Base-by-base conservation (phyloP, 2,888 invertebrate species). In the Hydroisotoma schaefferi region DNA sequence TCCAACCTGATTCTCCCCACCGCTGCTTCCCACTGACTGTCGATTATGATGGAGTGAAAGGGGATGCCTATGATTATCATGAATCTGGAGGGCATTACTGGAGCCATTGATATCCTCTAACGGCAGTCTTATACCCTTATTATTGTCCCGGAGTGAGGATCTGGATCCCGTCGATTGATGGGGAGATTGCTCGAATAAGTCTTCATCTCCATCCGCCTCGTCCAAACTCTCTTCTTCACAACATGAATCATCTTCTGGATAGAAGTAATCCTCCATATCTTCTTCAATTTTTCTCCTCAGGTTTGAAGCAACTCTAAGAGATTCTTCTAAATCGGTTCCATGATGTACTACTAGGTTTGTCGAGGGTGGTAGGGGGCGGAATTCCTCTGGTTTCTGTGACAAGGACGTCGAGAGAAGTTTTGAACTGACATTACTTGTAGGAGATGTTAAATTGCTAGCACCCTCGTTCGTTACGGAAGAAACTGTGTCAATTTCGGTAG, bases 101-200 rank as follows among this genome's bases (percentile, higher is more conserved):
- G 49, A 49, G 3, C 48, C 48, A 78, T 79, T 79, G 78, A 72
- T 74, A 73, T 49, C 28, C 10, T 49, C 25, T n/a, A 54, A 43
- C 37, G 40, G 46, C 52, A 58, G 12, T 12, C 25, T 27, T 43
- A 44, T 51, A 18, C 49, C 33, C 23, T 57, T 57, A 23, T 26
- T 38, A 48, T 38, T 43, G 51, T 57, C 57, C 26, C 47, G 26
- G 37, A 27, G 15, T 2, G 53, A 26, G 15, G 54, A 26, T 26
- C 23, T 25, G 2, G 58, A 53, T 44, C 53, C 46, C 10, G 54
- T 38, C 18, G 54, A 48, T 48, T 53, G 53, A 56, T 60, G 62
- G 26, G 57, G 55, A 48, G 56, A 57, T 52, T 68, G 63, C 28
- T 65, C 59, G 47, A 68, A 68, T 48, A 63, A 66, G 54, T 67